These are phyloP conservation scores for Pygathrix nemaeus DNA, from an alignment of 2,113 vertebrate species.

Conservation along the genomic window DNA sequence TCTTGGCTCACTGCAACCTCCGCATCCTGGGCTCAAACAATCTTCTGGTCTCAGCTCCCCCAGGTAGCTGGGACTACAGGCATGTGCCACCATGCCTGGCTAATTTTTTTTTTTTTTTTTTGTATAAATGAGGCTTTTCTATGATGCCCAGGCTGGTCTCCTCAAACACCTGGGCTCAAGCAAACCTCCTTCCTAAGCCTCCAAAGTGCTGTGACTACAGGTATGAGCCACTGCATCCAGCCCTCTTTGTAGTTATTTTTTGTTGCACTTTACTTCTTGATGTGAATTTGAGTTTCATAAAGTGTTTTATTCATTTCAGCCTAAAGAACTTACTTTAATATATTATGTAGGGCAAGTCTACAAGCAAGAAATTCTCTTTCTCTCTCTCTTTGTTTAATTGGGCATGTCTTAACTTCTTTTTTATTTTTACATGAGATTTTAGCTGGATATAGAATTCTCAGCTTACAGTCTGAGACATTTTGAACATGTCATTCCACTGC, in stretches of 20 bases:
- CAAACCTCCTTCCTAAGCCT: too few species aligned
- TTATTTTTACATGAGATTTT: background rate
- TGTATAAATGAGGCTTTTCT: too few species aligned
- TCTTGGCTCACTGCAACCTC: too few species aligned
- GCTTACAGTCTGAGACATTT: background rate
- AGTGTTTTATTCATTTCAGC: background rate
- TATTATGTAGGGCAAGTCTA: background rate
- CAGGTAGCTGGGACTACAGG: too few species aligned
- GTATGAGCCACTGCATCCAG: too few species aligned
- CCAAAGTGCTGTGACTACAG: too few species aligned
- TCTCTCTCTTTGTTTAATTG: background rate
- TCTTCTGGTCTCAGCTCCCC: too few species aligned
- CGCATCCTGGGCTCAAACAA: too few species aligned
- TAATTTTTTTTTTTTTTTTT: too few species aligned
- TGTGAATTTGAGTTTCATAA: background rate
- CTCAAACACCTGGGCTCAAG: too few species aligned
- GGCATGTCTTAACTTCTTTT: background rate
- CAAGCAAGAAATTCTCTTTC: background rate
- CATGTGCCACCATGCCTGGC: too few species aligned
- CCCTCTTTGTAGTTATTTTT: background rate
- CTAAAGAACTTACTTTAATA: background rate
- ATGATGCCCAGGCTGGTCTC: too few species aligned
- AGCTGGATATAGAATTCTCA: background rate
- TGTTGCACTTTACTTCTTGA: background rate
- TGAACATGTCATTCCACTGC: background rate